These are phyloP conservation scores for Onthophagus taurus DNA, from an alignment of 1,140 invertebrate genomes.

Conservation along the genomic window DNA sequence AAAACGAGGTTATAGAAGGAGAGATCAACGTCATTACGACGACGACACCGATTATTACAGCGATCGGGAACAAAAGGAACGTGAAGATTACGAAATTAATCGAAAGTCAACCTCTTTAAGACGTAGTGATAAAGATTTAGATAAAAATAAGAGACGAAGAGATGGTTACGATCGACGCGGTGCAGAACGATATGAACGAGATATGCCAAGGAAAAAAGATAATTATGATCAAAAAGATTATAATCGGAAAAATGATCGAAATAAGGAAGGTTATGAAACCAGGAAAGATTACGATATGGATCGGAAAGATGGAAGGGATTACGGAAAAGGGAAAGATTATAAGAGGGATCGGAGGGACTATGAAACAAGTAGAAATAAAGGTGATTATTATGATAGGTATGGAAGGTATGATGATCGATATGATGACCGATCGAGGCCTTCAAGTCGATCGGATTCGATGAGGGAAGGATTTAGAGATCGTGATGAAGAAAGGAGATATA, in stretches of 20 bases:
- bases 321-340: constrained; percentile 27
- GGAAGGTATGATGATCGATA: constrained; percentile 35
- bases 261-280: too few species aligned
- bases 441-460: constrained; percentile 42
- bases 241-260: constrained; percentile 32
- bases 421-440: constrained; percentile 33
- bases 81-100: constrained; percentile 10
- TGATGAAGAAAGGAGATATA: constrained; percentile 29
- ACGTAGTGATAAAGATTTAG: constrained; percentile 1
- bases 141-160: neutral
- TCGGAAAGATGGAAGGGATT: constrained; percentile 23
- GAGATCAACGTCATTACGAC: constrained; percentile 34
- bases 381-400: constrained; percentile 43
- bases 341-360: constrained; percentile 28
- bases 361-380: constrained; percentile 19
- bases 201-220: constrained; percentile 26
- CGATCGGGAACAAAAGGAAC: constrained; percentile 26
- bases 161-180: neutral
- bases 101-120: neutral
- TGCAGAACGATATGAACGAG: constrained; percentile 22
- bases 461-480: constrained; percentile 40
- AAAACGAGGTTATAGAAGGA: too few species aligned
- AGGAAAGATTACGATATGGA: constrained; percentile 28
- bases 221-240: constrained; percentile 37
- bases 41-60: constrained; percentile 37